These are phyloP conservation scores for Acridotheres tristis DNA, from an alignment of 2,797 vertebrate species.

Conservation along the genomic window DNA sequence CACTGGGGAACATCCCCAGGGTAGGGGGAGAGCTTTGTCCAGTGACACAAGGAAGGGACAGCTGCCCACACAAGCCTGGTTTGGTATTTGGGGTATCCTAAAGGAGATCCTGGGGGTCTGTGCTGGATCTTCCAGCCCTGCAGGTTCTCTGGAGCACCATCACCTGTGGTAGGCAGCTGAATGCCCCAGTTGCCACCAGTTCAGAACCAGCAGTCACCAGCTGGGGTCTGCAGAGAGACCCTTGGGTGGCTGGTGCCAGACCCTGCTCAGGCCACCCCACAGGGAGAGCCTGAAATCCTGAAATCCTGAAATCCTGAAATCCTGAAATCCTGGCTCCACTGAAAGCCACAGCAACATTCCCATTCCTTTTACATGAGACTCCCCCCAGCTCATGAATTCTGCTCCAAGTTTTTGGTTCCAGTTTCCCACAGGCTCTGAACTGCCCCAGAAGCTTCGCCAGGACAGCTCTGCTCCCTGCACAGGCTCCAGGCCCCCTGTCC, in stretches of 20 bases:
- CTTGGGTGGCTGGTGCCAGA: background rate
- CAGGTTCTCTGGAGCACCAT: background rate
- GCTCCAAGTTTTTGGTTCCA: background rate
- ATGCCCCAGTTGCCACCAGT: background rate
- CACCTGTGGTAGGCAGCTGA: background rate
- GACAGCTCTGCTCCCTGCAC: background rate
- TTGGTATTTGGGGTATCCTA: background rate
- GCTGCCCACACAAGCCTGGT: background rate
- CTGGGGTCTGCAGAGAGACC: background rate
- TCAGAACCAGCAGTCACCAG: background rate
- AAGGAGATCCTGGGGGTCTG: background rate
- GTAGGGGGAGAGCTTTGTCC: background rate
- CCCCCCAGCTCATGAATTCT: background rate
- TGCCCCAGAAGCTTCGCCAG: background rate
- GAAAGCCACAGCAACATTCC: background rate
- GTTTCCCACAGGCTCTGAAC: background rate
- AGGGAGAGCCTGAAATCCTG: background rate
- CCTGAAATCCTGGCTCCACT: background rate
- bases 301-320: background rate
- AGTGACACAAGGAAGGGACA: background rate
- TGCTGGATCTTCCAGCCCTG: background rate
- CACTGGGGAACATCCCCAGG: background rate
- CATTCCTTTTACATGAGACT: fast-evolving
- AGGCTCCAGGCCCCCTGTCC: background rate
- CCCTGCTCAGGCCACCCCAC: background rate